Percentiles rank a stretch among this genome's conserved stretches.
Conservation (phyloP, 2,888 invertebrate species). For the Glaucopsyche alexis region DNA sequence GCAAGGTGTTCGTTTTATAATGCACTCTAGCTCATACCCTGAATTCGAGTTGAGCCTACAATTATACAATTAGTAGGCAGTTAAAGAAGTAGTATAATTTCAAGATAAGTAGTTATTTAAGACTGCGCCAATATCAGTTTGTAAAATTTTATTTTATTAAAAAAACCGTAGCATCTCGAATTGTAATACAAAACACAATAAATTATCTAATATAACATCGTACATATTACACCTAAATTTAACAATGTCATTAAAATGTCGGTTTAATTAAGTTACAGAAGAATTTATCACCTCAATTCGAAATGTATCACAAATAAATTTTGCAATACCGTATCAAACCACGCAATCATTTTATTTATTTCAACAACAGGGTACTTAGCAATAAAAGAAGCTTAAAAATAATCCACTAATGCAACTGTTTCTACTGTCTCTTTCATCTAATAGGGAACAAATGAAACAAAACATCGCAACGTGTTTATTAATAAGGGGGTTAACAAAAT, state of each 20-base stretch:
- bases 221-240: too few species aligned
- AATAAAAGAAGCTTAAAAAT: conserved; percentile 57
- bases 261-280: not conserved
- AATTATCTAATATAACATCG: too few species aligned
- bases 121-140: too few species aligned
- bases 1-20: not conserved
- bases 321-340: not conserved
- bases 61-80: not conserved
- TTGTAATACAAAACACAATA: too few species aligned
- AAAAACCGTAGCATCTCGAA: too few species aligned
- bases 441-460: conserved; percentile 42
- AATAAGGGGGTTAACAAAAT: conserved; percentile 66
- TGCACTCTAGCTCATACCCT: not conserved
- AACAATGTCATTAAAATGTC: too few species aligned
- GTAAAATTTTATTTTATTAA: too few species aligned
- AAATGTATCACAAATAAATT: not conserved
- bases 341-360: conserved; percentile 14
- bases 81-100: not conserved
- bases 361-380: conserved; percentile 43
- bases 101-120: too few species aligned
- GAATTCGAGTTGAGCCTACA: not conserved
- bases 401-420: conserved; percentile 52
- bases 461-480: conserved; percentile 60
- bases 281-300: not conserved
- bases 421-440: conserved; percentile 40